Percentiles rank a stretch among this genome's conserved stretches.
phyloP scores from a whole-genome alignment of 37 sponge, comb jelly and placozoan species.

The Ephydatia muelleri region DNA sequence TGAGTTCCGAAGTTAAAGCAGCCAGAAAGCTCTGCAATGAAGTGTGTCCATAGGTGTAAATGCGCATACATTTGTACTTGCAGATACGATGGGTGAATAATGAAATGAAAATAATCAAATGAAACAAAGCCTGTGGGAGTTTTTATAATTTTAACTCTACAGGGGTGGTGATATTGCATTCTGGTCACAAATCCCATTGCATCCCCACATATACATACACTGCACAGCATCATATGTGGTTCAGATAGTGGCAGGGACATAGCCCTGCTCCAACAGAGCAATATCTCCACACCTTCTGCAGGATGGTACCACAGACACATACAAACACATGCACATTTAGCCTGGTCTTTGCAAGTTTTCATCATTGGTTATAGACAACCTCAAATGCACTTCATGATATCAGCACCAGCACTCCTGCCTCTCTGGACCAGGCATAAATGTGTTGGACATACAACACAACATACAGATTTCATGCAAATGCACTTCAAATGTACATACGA shows the following conservation, averaged over 20 bases:
- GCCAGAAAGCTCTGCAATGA: constrained; percentile 83
- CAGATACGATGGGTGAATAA: no score
- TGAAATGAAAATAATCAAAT: no score
- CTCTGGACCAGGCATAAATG: neutral
- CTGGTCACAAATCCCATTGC: no score
- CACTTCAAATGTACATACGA: constrained; percentile 4
- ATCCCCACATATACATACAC: neutral
- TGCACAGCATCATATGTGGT: neutral
- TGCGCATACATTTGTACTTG: neutral
- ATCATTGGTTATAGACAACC: neutral
- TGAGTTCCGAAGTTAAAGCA: constrained; percentile 86
- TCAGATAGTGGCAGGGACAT: neutral
- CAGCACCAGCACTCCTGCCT: neutral
- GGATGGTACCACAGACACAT: neutral
- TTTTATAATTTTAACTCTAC: no score
- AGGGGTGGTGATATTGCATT: no score
- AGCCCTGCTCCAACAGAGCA: neutral
- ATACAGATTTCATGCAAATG: neutral
- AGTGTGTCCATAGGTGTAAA: neutral
- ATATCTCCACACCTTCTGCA: neutral
- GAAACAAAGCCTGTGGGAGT: no score
- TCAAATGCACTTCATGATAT: neutral
- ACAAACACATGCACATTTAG: neutral
- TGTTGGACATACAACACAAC: neutral
- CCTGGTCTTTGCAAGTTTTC: neutral